phyloP scores from a whole-genome alignment of 1,140 invertebrate species.

The Dolichoris vasculosae region DNA sequence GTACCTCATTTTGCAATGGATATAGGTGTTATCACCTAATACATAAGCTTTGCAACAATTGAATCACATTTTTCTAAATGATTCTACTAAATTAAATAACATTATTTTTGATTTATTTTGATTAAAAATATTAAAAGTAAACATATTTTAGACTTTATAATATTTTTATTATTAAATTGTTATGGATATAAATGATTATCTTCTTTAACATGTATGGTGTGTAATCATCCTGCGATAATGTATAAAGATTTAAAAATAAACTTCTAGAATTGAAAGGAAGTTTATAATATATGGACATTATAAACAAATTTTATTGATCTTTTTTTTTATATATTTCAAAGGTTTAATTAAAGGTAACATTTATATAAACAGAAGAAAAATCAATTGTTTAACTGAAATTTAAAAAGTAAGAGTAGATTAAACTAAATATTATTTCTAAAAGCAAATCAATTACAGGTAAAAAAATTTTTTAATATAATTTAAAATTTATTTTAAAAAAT shows the following conservation, averaged over 20 bases:
- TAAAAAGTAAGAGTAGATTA: neutral
- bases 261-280: slow-evolving; percentile 32
- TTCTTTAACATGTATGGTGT: slow-evolving; percentile 31
- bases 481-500: slow-evolving; percentile 2
- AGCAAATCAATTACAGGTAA: slow-evolving; percentile 33
- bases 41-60: slow-evolving; percentile 31
- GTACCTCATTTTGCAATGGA: slow-evolving; percentile 36
- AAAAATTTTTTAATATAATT: slow-evolving; percentile 22
- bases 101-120: slow-evolving; percentile 19
- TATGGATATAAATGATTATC: slow-evolving; percentile 27
- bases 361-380: slow-evolving; percentile 38
- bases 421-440: slow-evolving; percentile 42
- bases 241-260: slow-evolving; percentile 21
- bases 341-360: slow-evolving; percentile 1
- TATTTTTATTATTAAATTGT: slow-evolving; percentile 36
- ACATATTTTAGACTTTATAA: slow-evolving; percentile 27
- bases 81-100: slow-evolving; percentile 22
- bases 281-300: slow-evolving; percentile 15
- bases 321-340: slow-evolving; percentile 22
- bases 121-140: slow-evolving; percentile 37
- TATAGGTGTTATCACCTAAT: slow-evolving; percentile 33
- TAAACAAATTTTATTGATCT: slow-evolving; percentile 22
- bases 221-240: slow-evolving; percentile 12
- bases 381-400: slow-evolving; percentile 15
- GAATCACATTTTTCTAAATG: slow-evolving; percentile 36